These are phyloP conservation scores for Epizoanthus scotinus DNA, from an alignment of 92 coral and sea anemone species.

Conservation along the genomic window DNA sequence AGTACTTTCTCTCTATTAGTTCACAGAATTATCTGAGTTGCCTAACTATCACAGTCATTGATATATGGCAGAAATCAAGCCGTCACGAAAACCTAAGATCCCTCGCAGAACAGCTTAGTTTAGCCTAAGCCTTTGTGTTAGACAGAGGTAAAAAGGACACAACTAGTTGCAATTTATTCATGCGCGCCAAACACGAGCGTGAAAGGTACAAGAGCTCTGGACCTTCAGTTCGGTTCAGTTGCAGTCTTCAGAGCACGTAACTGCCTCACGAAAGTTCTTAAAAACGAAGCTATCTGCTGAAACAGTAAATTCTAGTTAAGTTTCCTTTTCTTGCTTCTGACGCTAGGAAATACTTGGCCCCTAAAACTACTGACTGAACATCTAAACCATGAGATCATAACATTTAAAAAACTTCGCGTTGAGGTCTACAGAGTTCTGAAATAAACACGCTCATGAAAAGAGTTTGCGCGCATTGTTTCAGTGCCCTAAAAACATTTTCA, in stretches of 20 bases:
- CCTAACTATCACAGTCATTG: constrained; percentile 22
- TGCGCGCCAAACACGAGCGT: constrained; percentile 32
- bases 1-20: constrained; percentile 13
- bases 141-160: neutral
- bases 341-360: constrained; percentile 6
- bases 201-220: neutral
- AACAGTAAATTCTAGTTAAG: neutral
- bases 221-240: neutral
- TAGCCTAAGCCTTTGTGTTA: neutral
- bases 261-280: neutral
- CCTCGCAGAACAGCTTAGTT: neutral
- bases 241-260: neutral
- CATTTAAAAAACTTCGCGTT: constrained; percentile 16
- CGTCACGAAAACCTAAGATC: neutral
- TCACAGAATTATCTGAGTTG: neutral
- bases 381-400: constrained; percentile 39
- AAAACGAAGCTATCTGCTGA: neutral
- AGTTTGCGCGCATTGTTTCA: neutral
- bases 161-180: constrained; percentile 22
- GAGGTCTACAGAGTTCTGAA: constrained; percentile 19
- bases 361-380: constrained; percentile 20
- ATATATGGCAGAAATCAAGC: neutral
- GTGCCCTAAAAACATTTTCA: neutral
- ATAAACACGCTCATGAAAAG: neutral
- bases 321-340: constrained; percentile 6